Conservation (phyloP, 2,888 invertebrate species). For the Tricholauxania praeusta region DNA sequence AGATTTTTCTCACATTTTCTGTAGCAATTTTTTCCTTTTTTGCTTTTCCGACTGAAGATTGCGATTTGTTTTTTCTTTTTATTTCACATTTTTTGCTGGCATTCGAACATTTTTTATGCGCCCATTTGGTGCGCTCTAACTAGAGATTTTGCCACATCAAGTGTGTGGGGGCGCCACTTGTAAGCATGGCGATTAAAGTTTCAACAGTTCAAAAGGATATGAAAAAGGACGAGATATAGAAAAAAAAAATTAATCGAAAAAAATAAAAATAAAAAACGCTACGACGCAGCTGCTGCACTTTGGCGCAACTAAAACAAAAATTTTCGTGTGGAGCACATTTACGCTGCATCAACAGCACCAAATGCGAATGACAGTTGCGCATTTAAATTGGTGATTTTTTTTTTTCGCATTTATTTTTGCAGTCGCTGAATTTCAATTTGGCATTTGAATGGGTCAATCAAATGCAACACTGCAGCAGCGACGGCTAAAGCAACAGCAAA, state of each 20-base stretch:
- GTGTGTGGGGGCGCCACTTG: background rate
- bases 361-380: conserved; percentile 3
- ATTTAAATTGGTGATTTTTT: background rate
- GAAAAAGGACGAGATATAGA: background rate
- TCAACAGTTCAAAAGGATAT: conserved; percentile 1
- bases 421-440: background rate
- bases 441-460: background rate
- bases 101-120: conserved; percentile 4
- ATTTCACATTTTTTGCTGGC: background rate
- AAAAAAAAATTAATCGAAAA: background rate
- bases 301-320: background rate
- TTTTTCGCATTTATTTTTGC: too few relatives aligned
- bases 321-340: too few relatives aligned
- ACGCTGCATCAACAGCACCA: background rate
- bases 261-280: background rate
- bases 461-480: background rate
- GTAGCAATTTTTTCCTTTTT: background rate
- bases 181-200: conserved; percentile 13
- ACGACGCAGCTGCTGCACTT: background rate
- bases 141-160: background rate
- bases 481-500: conserved; percentile 3
- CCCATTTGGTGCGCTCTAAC: background rate
- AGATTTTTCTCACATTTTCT: background rate
- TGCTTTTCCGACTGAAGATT: background rate
- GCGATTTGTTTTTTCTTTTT: background rate